Evolutionary conservation across 1,140 invertebrate species (phyloP).

Genomic region (Ceratina japonica): DNA sequence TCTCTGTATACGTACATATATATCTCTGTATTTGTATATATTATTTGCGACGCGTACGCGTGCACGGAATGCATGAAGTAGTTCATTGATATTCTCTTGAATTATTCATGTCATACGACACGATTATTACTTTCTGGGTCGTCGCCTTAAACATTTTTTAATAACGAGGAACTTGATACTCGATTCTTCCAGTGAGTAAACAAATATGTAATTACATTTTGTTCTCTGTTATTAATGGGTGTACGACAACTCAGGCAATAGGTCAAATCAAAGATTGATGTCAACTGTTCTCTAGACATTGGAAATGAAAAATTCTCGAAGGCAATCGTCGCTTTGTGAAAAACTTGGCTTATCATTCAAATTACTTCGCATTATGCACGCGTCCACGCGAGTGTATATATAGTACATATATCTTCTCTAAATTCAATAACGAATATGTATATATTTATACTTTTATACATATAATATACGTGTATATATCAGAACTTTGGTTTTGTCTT

Average conservation of each 20-base stretch:
- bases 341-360: no score
- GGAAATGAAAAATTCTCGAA: no score
- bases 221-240: no score
- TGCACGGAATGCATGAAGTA: not conserved
- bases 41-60: slow-evolving; percentile 6
- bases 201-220: no score
- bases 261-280: no score
- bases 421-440: slow-evolving; percentile 44
- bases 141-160: not conserved
- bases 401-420: slow-evolving; percentile 13
- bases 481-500: slow-evolving; percentile 63
- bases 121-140: not conserved
- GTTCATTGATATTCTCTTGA: not conserved
- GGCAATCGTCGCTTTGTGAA: no score
- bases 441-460: slow-evolving; percentile 34
- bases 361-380: not conserved
- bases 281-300: no score
- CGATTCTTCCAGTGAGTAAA: no score
- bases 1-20: not conserved
- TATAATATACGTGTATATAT: slow-evolving; percentile 56
- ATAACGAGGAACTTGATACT: no score
- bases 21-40: slow-evolving; percentile 20
- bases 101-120: not conserved
- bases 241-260: no score
- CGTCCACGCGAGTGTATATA: not conserved